Conservation (phyloP, 2,113 vertebrate genomes). For the Procavia capensis region DNA sequence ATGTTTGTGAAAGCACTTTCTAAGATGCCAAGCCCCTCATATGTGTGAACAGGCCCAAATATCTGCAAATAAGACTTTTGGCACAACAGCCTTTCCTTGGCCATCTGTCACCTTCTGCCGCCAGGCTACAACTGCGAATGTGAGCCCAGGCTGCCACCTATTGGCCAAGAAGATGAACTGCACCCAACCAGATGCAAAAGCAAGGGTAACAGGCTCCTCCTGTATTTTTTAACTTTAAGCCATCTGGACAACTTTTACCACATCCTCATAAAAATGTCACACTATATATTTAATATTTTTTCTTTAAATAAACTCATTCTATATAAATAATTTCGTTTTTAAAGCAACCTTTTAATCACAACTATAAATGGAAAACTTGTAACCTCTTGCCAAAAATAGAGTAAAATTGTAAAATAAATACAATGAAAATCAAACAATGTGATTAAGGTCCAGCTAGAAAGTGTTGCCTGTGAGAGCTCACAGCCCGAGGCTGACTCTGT, state of each 20-base stretch:
- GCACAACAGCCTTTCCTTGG: background rate
- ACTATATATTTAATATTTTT: background rate
- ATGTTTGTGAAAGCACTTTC: background rate
- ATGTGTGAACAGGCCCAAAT: background rate
- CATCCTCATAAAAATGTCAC: background rate
- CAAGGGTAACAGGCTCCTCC: background rate
- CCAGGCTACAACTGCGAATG: background rate
- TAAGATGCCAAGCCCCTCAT: background rate
- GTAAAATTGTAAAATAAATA: slow-evolving; percentile 48
- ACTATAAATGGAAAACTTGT: slow-evolving; percentile 36
- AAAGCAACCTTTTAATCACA: slow-evolving; percentile 41
- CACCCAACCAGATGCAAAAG: background rate
- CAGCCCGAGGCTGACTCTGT: background rate
- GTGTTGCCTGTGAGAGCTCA: background rate
- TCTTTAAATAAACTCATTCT: slow-evolving; percentile 20
- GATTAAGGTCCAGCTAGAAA: background rate
- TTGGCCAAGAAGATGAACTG: slow-evolving; percentile 36
- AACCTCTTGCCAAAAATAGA: slow-evolving; percentile 51
- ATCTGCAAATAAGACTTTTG: background rate
- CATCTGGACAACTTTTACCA: background rate
- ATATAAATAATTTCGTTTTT: background rate
- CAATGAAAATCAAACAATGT: background rate
- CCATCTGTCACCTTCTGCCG: background rate
- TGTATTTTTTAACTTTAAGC: background rate
- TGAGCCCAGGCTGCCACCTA: slow-evolving; percentile 55